Conservation (phyloP, 1,140 invertebrate genomes). For the Eriocheir sinensis region DNA sequence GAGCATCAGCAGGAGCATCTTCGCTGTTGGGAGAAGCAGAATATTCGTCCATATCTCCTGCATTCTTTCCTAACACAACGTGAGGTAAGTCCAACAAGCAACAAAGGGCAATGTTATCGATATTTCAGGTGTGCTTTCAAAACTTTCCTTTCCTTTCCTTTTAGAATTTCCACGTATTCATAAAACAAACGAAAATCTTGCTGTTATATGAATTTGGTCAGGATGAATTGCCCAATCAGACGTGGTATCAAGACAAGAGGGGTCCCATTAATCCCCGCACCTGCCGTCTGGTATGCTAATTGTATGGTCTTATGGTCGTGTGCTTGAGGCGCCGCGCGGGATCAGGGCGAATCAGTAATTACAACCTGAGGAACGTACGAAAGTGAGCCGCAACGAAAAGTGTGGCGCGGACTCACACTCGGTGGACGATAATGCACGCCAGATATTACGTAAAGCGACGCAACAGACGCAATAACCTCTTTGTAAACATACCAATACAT, state of each 20-base stretch:
- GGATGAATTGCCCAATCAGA: too few relatives aligned
- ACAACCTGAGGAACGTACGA: neutral
- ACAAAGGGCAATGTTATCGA: neutral
- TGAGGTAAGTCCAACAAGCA: neutral
- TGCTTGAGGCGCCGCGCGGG: neutral
- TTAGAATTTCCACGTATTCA: too few relatives aligned
- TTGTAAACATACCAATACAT: neutral
- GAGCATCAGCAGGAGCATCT: neutral
- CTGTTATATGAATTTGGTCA: too few relatives aligned
- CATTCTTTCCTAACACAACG: neutral
- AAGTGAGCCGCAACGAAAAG: neutral
- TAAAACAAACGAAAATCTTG: too few relatives aligned
- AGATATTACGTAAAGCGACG: neutral
- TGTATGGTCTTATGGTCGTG: conserved; percentile 3
- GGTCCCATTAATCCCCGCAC: too few relatives aligned
- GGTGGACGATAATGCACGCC: neutral
- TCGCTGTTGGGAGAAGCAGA: neutral
- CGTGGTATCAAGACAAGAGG: too few relatives aligned
- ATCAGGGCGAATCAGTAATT: conserved; percentile 3
- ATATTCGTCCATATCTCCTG: neutral
- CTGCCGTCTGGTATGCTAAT: too few relatives aligned
- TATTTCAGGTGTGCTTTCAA: too few relatives aligned
- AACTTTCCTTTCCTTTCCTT: too few relatives aligned
- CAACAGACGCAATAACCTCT: neutral
- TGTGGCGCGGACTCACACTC: neutral